Conservation (phyloP, 2,113 vertebrate species). For the Rhea americana region DNA sequence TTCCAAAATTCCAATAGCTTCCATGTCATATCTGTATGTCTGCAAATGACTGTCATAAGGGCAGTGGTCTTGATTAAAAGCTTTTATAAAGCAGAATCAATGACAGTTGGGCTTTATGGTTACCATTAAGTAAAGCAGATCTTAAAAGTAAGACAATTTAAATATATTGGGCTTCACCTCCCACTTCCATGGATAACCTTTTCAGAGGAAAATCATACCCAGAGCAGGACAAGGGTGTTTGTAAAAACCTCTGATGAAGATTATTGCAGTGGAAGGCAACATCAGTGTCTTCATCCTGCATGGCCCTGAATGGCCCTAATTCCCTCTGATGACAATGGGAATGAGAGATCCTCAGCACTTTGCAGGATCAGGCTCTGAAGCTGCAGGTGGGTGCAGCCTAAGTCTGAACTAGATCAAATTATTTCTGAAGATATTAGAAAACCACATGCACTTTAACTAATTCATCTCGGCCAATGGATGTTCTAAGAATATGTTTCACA, state of each 20-base stretch:
- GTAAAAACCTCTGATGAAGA: background rate
- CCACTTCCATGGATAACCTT: background rate
- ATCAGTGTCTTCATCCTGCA: background rate
- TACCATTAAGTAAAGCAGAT: constrained; percentile 63
- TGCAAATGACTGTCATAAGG: background rate
- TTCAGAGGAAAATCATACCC: background rate
- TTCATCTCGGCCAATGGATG: constrained; percentile 6
- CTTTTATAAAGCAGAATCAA: background rate
- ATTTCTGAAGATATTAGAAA: constrained; percentile 63
- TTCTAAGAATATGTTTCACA: constrained; percentile 21
- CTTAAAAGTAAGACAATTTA: background rate
- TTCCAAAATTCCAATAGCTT: constrained; percentile 22
- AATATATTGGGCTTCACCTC: background rate
- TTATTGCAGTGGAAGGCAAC: background rate
- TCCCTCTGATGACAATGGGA: background rate
- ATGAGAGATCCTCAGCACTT: background rate
- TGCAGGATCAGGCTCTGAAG: constrained; percentile 7
- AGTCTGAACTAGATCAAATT: constrained; percentile 20
- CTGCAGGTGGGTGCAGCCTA: background rate
- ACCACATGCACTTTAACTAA: background rate
- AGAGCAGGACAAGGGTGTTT: background rate
- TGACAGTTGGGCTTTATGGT: background rate
- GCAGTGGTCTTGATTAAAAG: background rate
- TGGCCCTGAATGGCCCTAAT: background rate
- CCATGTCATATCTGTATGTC: background rate